Base-by-base conservation (phyloP, 2,888 invertebrate genomes). In the Phaedon cochleariae region DNA sequence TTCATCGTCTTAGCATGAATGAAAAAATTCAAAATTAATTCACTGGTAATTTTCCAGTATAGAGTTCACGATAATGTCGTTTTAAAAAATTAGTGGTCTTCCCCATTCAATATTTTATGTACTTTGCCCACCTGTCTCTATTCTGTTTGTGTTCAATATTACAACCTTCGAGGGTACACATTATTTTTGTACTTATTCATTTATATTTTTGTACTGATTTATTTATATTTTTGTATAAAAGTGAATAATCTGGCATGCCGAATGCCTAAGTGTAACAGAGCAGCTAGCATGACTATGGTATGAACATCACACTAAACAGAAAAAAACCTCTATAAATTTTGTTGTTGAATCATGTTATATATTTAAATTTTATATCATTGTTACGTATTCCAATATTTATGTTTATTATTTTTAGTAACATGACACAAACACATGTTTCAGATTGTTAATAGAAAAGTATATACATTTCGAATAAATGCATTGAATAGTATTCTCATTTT, bases 261-360 rank as follows among this genome's bases (percentile, higher is more conserved):
- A 61, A 66, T 70, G 64, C 64, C 64, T 59, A 41, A 41, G 15
- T 41, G 41, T 41, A 41, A n/a, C 57, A 61, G 55, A 62, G 62
- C 55, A 62, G 54, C 55, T 26, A 57, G 61, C 61, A 54, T 59
- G 59, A 59, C 59, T 41, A 41, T 41, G 41, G 57, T 66, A 54
- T 34, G 52, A 64, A 70, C 67, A 70, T 68, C 63, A 70, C 68
- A 67, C 66, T 61, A 60, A 64, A 58, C 53, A 55, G 41, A 55
- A 34, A 55, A 60, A 62, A 64, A 62, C 62, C 62, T 17, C 54
- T 34, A 46, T 62, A 67, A 57, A 52, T 69, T 69, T 49, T 54
- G 62, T 62, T 60, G 62, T 67, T 62, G 21, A 34, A 59, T 57
- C 18, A 45, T 65, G 64, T 55, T 54, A 18, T 65, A 57, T 57